These are phyloP conservation scores for Xestobium rufovillosum DNA, from an alignment of 2,888 invertebrate species.

Conservation along the genomic window DNA sequence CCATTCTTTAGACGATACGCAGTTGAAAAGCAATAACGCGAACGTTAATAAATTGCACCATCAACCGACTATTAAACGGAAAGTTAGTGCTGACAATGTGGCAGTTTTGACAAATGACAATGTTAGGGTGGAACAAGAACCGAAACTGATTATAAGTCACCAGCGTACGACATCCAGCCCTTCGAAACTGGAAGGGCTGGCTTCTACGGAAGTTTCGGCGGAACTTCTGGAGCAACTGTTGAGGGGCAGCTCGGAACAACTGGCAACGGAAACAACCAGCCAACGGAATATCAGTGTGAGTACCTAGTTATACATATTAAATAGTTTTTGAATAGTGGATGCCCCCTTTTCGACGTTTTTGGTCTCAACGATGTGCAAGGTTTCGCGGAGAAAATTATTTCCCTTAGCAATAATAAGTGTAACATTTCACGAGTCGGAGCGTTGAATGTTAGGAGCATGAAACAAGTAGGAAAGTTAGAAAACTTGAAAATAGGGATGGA, in stretches of 20 bases:
- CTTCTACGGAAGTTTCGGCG: slow-evolving; percentile 47
- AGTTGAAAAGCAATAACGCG: slow-evolving; percentile 31
- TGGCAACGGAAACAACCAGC: slow-evolving; percentile 48
- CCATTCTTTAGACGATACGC: slow-evolving; percentile 51
- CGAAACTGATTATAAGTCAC: slow-evolving; percentile 51
- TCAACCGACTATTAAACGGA: slow-evolving; percentile 31
- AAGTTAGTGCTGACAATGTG: slow-evolving; percentile 42
- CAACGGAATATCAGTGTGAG: slow-evolving; percentile 37
- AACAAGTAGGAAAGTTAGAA: too few relatives aligned
- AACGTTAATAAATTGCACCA: slow-evolving; percentile 26
- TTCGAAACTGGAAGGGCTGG: slow-evolving; percentile 61
- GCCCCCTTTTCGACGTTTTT: too few relatives aligned
- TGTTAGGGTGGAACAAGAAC: slow-evolving; percentile 24
- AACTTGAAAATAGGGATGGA: too few relatives aligned
- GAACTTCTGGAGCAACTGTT: slow-evolving; percentile 70
- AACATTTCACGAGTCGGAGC: too few relatives aligned
- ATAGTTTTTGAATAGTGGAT: too few relatives aligned
- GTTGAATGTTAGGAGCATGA: too few relatives aligned
- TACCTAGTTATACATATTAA: slow-evolving; percentile 13
- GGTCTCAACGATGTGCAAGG: too few relatives aligned
- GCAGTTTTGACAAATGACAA: too few relatives aligned
- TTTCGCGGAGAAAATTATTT: too few relatives aligned
- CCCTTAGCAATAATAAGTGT: too few relatives aligned
- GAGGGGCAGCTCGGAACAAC: slow-evolving; percentile 71
- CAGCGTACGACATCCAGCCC: slow-evolving; percentile 75